These are phyloP conservation scores for Neosalanx taihuensis DNA, from an alignment of 2,797 vertebrate species.

Conservation along the genomic window DNA sequence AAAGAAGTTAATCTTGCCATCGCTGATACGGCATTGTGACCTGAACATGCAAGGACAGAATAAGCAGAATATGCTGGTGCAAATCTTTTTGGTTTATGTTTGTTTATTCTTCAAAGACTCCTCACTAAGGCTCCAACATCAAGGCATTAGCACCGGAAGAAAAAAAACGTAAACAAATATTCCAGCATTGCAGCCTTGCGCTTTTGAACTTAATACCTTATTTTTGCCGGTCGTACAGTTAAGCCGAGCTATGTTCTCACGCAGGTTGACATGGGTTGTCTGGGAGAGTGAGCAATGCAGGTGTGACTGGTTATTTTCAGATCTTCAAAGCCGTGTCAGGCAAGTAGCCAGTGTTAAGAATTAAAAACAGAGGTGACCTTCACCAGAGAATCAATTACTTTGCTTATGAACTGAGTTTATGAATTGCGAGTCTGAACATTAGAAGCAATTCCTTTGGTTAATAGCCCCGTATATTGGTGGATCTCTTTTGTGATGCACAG, in stretches of 20 bases:
- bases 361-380: slow-evolving; percentile 85
- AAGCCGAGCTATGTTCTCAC: background rate
- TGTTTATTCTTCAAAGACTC: slow-evolving; percentile 10
- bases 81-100: slow-evolving; percentile 15
- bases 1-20: slow-evolving; percentile 19
- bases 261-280: slow-evolving; percentile 9
- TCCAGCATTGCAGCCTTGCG: slow-evolving; percentile 31
- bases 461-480: slow-evolving; percentile 79
- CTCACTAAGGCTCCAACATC: slow-evolving; percentile 30
- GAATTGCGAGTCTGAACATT: slow-evolving; percentile 84
- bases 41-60: background rate
- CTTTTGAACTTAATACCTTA: slow-evolving; percentile 17
- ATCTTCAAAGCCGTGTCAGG: slow-evolving; percentile 49
- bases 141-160: slow-evolving; percentile 24
- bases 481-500: slow-evolving; percentile 78
- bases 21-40: slow-evolving; percentile 2
- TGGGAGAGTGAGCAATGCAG: slow-evolving; percentile 10
- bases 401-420: slow-evolving; percentile 74
- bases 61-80: slow-evolving; percentile 3
- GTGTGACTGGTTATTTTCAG: slow-evolving; percentile 17
- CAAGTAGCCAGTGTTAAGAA: slow-evolving; percentile 69
- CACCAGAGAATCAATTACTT: slow-evolving; percentile 85
- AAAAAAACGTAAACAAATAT: slow-evolving; percentile 15
- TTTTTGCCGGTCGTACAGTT: slow-evolving; percentile 3
- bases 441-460: slow-evolving; percentile 84